These are phyloP conservation scores for Periophthalmus magnuspinnatus DNA, from an alignment of 2,797 vertebrate species.

Conservation along the genomic window DNA sequence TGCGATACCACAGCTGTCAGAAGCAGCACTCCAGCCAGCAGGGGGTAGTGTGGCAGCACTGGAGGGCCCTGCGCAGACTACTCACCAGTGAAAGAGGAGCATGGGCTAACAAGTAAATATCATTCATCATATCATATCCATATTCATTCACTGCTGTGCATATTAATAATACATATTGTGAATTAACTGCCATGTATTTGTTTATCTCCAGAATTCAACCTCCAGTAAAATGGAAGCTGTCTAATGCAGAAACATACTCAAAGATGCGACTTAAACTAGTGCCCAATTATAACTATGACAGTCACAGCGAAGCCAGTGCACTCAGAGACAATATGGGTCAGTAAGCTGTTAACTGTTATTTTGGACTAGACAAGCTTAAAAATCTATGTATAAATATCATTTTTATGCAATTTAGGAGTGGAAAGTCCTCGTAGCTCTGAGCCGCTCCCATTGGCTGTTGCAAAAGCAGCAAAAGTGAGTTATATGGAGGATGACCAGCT, in stretches of 20 bases:
- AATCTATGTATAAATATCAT: background rate
- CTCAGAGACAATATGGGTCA: constrained; percentile 93
- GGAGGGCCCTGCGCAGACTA: constrained; percentile 84
- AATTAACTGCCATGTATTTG: background rate
- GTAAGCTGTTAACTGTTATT: constrained; percentile 18
- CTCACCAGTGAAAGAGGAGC: constrained; percentile 86
- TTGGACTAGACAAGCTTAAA: background rate
- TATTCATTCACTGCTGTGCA: background rate
- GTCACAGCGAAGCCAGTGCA: constrained; percentile 91
- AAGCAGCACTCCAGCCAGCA: constrained; percentile 89
- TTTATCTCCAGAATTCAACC: constrained; percentile 76
- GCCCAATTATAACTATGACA: constrained; percentile 88
- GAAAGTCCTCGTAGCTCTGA: constrained; percentile 82
- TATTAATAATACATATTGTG: background rate
- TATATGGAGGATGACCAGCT: constrained; percentile 93
- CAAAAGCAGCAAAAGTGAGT: constrained; percentile 95
- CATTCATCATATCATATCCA: too few relatives aligned
- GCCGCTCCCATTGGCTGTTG: constrained; percentile 86
- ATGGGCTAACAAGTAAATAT: constrained; percentile 86
- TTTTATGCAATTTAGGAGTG: constrained; percentile 71
- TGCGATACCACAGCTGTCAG: constrained; percentile 75
- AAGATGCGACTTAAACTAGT: constrained; percentile 96
- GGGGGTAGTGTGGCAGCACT: constrained; percentile 85
- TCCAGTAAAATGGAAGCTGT: constrained; percentile 86
- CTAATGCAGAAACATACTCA: constrained; percentile 91